Conservation (phyloP, 2,113 vertebrate genomes). For the Aleadryas rufinucha region DNA sequence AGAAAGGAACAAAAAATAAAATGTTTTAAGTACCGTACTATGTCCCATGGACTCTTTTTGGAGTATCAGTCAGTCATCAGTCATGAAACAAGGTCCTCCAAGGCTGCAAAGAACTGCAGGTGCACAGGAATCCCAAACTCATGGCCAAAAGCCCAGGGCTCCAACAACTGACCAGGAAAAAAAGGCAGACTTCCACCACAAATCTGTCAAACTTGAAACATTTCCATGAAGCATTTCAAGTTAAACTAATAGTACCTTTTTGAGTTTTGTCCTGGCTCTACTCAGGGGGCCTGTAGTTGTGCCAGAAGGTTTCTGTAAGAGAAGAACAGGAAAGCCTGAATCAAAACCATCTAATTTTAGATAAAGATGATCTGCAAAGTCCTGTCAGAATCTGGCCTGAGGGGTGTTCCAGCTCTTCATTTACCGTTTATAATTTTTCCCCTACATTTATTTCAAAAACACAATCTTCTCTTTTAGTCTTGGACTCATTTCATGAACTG, state of each 20-base stretch:
- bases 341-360: neutral
- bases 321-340: constrained; percentile 1
- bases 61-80: neutral
- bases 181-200: neutral
- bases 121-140: neutral
- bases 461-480: neutral
- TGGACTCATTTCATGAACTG: neutral
- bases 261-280: neutral
- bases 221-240: neutral
- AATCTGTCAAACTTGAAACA: neutral
- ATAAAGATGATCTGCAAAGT: neutral
- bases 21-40: neutral
- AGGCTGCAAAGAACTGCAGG: neutral
- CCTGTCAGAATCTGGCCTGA: neutral
- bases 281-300: neutral
- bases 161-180: neutral
- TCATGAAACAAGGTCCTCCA: neutral
- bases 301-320: neutral
- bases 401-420: neutral
- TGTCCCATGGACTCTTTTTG: neutral
- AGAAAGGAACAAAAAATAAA: neutral
- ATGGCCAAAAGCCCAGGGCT: neutral
- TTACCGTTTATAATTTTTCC: neutral
- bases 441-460: neutral
- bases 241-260: neutral